A percentile compares a stretch with the other conserved stretches of the same genome.
Conservation (phyloP, 2,888 invertebrate species). For the Hypomecis atomaria region DNA sequence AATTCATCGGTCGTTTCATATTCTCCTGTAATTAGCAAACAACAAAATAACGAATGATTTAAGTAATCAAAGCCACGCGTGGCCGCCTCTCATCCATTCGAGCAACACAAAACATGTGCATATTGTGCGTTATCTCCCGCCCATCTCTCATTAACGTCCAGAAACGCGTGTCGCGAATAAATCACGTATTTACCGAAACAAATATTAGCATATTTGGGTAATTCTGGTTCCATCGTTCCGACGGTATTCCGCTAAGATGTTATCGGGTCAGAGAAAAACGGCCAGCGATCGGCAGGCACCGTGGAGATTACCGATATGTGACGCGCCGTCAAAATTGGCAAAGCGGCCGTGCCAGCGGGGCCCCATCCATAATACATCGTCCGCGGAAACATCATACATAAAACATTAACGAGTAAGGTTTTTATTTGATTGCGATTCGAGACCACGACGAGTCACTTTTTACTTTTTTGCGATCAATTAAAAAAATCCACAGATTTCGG, state of each 20-base stretch:
- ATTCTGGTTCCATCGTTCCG: conserved; percentile 33
- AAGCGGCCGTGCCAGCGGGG: conserved; percentile 72
- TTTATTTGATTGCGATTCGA: conserved; percentile 79
- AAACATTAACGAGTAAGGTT: conserved; percentile 81
- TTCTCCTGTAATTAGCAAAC: too few species aligned
- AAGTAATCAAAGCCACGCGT: conserved; percentile 5
- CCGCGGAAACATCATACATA: conserved; percentile 76
- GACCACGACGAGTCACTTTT: conserved; percentile 62
- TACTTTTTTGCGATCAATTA: conserved; percentile 61
- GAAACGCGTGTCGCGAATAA: conserved; percentile 33
- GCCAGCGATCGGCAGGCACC: conserved; percentile 62
- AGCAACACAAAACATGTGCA: conserved; percentile 16
- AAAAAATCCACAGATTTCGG: conserved; percentile 71
- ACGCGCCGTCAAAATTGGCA: conserved; percentile 79
- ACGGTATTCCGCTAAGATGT: conserved; percentile 54
- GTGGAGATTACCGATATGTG: conserved; percentile 75
- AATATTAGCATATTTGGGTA: conserved; percentile 51
- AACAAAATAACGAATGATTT: too few species aligned
- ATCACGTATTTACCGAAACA: conserved; percentile 29
- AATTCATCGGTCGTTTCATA: too few species aligned
- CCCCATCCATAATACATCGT: conserved; percentile 81
- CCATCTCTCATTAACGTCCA: conserved; percentile 30
- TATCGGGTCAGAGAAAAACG: conserved; percentile 69
- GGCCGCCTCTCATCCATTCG: conserved; percentile 13
- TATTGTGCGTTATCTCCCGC: conserved; percentile 8